Evolutionary conservation across 2,888 invertebrate species (phyloP).

Genomic region (Ecdyonurus torrentis): DNA sequence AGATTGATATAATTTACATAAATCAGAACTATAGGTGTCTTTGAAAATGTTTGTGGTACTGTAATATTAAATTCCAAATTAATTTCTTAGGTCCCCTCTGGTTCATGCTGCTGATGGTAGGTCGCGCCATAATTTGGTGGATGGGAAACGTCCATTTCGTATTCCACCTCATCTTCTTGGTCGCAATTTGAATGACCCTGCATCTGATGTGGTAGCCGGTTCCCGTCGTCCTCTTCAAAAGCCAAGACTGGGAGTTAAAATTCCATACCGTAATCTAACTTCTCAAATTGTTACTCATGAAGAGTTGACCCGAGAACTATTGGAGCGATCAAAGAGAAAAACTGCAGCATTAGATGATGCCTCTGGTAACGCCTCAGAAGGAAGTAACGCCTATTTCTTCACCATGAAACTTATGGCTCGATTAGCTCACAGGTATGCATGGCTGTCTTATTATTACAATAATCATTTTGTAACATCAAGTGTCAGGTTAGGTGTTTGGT

Average conservation of each 20-base stretch:
- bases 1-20: too few relatives aligned
- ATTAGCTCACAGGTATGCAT: background rate
- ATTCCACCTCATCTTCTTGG: background rate
- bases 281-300: background rate
- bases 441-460: too few relatives aligned
- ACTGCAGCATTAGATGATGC: background rate
- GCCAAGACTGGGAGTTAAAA: constrained; percentile 28
- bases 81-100: background rate
- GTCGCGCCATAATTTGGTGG: background rate
- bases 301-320: background rate
- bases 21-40: too few relatives aligned
- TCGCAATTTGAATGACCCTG: background rate
- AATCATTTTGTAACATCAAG: too few relatives aligned
- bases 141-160: background rate
- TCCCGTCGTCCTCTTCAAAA: constrained; percentile 20
- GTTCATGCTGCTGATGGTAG: background rate
- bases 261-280: constrained; percentile 27
- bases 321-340: background rate
- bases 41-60: too few relatives aligned
- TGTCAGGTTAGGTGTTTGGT: too few relatives aligned
- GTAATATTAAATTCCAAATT: too few relatives aligned
- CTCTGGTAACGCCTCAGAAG: background rate
- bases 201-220: background rate
- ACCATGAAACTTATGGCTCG: background rate
- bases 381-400: background rate